Percentiles rank a stretch among this genome's conserved stretches.
These are phyloP conservation scores for Brachystomella parvula DNA, from an alignment of 1,140 invertebrate genomes.

Conservation along the genomic window DNA sequence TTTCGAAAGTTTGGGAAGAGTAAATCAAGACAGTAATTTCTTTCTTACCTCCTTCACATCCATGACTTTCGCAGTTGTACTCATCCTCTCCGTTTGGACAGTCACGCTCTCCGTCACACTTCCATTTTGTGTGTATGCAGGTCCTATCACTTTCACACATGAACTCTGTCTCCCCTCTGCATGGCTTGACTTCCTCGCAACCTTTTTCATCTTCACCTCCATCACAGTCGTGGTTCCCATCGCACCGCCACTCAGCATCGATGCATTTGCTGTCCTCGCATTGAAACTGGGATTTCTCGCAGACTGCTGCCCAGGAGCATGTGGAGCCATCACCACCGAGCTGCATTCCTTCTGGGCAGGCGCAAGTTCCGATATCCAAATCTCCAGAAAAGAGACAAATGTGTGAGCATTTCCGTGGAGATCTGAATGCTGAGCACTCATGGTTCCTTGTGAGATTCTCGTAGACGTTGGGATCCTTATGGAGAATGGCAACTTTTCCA, in stretches of 20 bases:
- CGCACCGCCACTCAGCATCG: constrained; percentile 61
- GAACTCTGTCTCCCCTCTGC: constrained; percentile 54
- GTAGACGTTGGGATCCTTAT: constrained; percentile 17
- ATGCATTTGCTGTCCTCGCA: constrained; percentile 47
- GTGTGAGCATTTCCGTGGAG: constrained; percentile 24
- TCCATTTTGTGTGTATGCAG: constrained; percentile 65
- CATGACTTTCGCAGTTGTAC: constrained; percentile 50
- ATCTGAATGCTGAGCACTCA: constrained; percentile 16
- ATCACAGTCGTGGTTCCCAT: constrained; percentile 72
- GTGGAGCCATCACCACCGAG: constrained; percentile 54
- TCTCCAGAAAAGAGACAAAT: constrained; percentile 26
- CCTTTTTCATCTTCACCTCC: constrained; percentile 69
- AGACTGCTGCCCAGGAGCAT: constrained; percentile 1
- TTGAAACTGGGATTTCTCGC: constrained; percentile 39
- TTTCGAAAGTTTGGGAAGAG: neutral
- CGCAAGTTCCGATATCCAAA: constrained; percentile 51
- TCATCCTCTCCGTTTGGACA: constrained; percentile 58
- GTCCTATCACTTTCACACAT: constrained; percentile 53
- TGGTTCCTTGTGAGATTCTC: constrained; percentile 18
- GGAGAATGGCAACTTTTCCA: constrained; percentile 20
- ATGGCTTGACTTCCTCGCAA: neutral
- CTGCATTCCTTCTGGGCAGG: constrained; percentile 74
- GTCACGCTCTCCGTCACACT: constrained; percentile 71
- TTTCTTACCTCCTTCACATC: neutral
- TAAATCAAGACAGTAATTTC: too few relatives aligned